phyloP scores from a whole-genome alignment of 2,113 vertebrate species.

The Lophura nycthemera region DNA sequence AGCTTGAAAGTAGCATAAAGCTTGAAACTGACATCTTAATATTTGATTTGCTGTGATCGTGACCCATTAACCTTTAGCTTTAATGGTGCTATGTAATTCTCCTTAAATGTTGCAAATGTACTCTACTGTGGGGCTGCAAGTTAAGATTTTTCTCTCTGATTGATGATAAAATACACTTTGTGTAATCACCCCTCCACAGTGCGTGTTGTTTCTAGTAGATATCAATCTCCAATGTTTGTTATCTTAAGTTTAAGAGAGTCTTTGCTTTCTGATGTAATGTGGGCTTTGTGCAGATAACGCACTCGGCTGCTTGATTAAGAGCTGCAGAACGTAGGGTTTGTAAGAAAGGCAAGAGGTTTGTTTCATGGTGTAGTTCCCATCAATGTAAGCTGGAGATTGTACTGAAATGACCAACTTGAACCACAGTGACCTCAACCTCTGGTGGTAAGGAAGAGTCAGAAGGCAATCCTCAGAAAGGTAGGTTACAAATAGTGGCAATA shows the following conservation, averaged over 20 bases:
- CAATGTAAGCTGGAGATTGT: not conserved
- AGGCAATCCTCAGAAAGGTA: not conserved
- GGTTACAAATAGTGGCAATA: not conserved
- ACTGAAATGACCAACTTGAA: not conserved
- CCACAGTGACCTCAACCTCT: not conserved
- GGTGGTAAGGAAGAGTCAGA: not conserved
- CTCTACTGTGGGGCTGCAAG: not conserved
- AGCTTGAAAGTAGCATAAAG: constrained; percentile 62
- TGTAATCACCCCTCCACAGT: not conserved
- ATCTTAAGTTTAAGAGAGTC: not conserved
- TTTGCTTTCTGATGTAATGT: not conserved
- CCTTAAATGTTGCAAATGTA: constrained; percentile 21
- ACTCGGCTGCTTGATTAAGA: not conserved
- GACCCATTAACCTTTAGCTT: constrained; percentile 46
- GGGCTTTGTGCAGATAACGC: not conserved
- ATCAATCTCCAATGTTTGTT: constrained; percentile 1
- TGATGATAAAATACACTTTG: constrained; percentile 43
- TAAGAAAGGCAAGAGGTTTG: not conserved
- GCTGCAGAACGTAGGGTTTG: not conserved
- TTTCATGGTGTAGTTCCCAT: not conserved
- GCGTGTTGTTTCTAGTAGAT: constrained; percentile 40
- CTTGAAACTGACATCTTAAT: constrained; percentile 9
- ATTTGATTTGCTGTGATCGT: constrained; percentile 39
- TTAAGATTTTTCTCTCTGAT: constrained; percentile 6
- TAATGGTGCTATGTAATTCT: constrained; percentile 32